Percentiles rank a stretch among this genome's conserved stretches.
Conservation (phyloP, 1,140 invertebrate genomes). For the Microvelia longipes region DNA sequence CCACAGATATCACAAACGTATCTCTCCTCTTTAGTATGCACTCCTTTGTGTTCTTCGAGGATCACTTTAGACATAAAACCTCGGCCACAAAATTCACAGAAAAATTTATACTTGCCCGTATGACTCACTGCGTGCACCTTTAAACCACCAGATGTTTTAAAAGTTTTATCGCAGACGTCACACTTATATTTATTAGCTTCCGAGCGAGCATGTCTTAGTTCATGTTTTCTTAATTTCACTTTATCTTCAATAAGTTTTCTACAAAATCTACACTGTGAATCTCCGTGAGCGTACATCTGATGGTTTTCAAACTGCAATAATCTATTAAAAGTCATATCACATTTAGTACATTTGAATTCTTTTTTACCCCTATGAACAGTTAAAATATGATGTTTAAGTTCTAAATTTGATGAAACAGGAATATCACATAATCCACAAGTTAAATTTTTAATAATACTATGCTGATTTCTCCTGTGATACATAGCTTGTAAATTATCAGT, state of each 20-base stretch:
- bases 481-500: not conserved
- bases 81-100: constrained; percentile 19
- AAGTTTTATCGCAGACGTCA: constrained; percentile 16
- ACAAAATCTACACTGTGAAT: not conserved
- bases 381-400: not conserved
- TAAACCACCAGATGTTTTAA: constrained; percentile 19
- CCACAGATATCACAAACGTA: constrained; percentile 22
- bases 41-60: constrained; percentile 18
- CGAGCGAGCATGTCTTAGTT: not conserved
- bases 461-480: constrained; percentile 1
- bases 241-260: not conserved
- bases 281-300: not conserved
- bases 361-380: not conserved
- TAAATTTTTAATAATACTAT: not conserved
- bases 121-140: constrained; percentile 15
- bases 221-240: constrained; percentile 1
- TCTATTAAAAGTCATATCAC: not conserved
- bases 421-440: not conserved
- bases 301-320: not conserved
- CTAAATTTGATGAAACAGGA: not conserved
- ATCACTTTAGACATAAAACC: constrained; percentile 19
- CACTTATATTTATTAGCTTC: constrained; percentile 12
- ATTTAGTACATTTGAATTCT: not conserved
- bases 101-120: constrained; percentile 20
- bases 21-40: constrained; percentile 20